These are phyloP conservation scores for Manis crassicaudata DNA, from an alignment of 2,797 vertebrate genomes.

Conservation along the genomic window DNA sequence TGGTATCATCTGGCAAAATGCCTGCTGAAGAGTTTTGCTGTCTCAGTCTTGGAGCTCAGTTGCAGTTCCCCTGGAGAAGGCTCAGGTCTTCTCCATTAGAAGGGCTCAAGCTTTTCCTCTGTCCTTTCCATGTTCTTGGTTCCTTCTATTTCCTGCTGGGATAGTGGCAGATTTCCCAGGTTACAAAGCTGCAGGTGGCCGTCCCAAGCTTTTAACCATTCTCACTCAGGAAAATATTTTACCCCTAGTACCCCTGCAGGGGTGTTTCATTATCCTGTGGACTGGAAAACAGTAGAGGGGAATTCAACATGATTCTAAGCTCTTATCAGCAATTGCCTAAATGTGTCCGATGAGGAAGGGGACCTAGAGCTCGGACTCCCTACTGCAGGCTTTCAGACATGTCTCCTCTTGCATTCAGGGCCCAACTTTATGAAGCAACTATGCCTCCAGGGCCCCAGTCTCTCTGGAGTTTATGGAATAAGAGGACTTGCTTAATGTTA, in stretches of 20 bases:
- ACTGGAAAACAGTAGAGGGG: not conserved
- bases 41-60: not conserved
- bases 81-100: not conserved
- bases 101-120: not conserved
- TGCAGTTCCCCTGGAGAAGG: not conserved
- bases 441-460: too few species aligned
- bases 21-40: not conserved
- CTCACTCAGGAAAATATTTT: not conserved
- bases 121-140: not conserved
- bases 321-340: not conserved
- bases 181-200: not conserved
- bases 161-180: not conserved
- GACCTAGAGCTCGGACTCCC: not conserved
- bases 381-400: not conserved
- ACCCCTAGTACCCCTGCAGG: not conserved
- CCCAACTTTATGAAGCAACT: not conserved
- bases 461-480: not conserved
- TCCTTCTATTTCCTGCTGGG: conserved; percentile 13
- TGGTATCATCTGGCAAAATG: not conserved
- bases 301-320: not conserved
- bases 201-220: not conserved
- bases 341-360: not conserved
- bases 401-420: not conserved
- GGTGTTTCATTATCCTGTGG: not conserved
- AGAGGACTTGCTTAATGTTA: not conserved